These are phyloP conservation scores for Pampus argenteus DNA, from an alignment of 2,797 vertebrate genomes.

Conservation along the genomic window DNA sequence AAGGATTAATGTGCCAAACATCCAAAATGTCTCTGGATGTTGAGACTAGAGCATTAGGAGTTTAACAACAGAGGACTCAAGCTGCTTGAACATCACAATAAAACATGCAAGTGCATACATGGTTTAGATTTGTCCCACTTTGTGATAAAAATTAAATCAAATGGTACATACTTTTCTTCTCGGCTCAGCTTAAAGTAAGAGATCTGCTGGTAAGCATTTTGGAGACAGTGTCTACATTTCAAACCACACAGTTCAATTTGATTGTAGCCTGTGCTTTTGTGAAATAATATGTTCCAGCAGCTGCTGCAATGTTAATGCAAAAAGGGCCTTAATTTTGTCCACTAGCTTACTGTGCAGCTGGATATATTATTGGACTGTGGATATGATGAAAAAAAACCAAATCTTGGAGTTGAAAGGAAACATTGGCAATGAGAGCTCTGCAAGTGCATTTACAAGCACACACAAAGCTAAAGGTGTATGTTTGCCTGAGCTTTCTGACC, in stretches of 20 bases:
- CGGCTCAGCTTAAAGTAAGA: not conserved
- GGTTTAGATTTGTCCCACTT: not conserved
- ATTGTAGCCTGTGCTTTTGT: conserved; percentile 6
- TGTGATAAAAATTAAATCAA: not conserved
- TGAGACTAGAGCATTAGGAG: not conserved
- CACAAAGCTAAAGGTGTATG: not conserved
- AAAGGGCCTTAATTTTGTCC: conserved; percentile 9
- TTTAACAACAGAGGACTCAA: not conserved
- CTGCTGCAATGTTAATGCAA: not conserved
- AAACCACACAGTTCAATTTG: conserved; percentile 10
- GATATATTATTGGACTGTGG: conserved; percentile 31
- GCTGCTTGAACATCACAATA: not conserved
- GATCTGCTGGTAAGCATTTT: not conserved
- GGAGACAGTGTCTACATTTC: conserved; percentile 1
- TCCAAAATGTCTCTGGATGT: conserved; percentile 10
- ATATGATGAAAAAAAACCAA: not conserved
- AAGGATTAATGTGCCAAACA: not conserved
- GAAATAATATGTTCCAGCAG: conserved; percentile 16
- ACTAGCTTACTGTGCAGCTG: not conserved
- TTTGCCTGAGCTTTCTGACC: conserved; percentile 6
- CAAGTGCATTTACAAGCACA: not conserved
- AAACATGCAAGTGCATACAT: not conserved
- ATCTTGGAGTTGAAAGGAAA: conserved; percentile 13
- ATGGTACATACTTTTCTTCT: conserved; percentile 1
- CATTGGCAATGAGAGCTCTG: not conserved